phyloP scores from a whole-genome alignment of 2,797 vertebrate species.

The Oreochromis grahami region DNA sequence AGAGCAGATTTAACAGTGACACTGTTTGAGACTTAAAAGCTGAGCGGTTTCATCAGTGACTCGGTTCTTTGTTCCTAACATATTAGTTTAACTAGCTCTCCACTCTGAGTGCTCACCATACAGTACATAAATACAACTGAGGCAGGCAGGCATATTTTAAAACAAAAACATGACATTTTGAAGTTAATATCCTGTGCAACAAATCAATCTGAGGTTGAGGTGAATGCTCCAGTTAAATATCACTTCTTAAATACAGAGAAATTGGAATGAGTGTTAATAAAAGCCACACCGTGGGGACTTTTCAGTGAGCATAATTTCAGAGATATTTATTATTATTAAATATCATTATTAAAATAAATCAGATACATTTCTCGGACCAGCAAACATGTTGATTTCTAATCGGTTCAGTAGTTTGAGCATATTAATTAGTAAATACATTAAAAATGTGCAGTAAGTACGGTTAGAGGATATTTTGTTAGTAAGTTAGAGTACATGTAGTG shows the following conservation, averaged over 20 bases:
- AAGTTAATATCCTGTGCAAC: background rate
- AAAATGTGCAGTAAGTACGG: background rate
- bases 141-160: background rate
- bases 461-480: conserved; percentile 29
- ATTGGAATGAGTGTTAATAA: background rate
- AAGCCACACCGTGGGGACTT: background rate
- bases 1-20: conserved; percentile 13
- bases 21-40: conserved; percentile 5
- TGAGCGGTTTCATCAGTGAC: background rate
- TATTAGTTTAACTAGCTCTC: background rate
- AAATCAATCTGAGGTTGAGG: background rate
- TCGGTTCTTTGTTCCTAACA: background rate
- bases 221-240: background rate
- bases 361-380: background rate
- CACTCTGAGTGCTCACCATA: background rate
- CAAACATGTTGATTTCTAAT: background rate
- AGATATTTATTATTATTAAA: background rate
- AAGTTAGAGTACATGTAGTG: conserved; percentile 9
- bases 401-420: background rate
- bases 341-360: background rate
- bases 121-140: background rate
- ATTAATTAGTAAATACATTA: background rate
- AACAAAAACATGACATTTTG: background rate
- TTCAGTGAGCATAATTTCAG: background rate
- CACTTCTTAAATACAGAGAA: background rate